phyloP scores from a whole-genome alignment of 2,888 invertebrate species.

The Hesperia comma region DNA sequence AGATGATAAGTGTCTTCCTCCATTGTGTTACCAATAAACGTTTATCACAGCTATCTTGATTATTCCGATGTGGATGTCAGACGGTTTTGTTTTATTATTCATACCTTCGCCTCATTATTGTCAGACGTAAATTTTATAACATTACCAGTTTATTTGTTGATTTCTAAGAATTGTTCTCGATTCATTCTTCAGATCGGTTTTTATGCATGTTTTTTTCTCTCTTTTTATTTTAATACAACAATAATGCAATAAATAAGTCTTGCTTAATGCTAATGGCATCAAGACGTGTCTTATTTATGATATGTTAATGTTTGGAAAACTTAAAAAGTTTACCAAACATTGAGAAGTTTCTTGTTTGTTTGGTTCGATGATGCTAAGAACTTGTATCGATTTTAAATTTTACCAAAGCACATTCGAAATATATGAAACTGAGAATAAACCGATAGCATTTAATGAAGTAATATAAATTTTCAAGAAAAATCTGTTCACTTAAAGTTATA shows the following conservation, averaged over 20 bases:
- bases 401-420: too few relatives aligned
- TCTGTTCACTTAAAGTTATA: neutral
- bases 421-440: too few relatives aligned
- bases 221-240: neutral
- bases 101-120: conserved; percentile 43
- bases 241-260: neutral
- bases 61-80: conserved; percentile 46
- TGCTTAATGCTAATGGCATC: neutral
- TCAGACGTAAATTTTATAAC: conserved; percentile 17
- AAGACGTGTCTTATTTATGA: too few relatives aligned
- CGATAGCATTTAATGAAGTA: too few relatives aligned
- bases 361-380: too few relatives aligned
- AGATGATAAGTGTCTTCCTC: conserved; percentile 48
- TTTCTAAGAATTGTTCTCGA: conserved; percentile 7
- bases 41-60: conserved; percentile 48
- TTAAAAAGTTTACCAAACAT: neutral
- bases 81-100: conserved; percentile 50
- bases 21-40: conserved; percentile 44
- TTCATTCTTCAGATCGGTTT: neutral
- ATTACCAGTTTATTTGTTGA: conserved; percentile 4
- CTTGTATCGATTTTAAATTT: too few relatives aligned
- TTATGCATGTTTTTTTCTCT: neutral
- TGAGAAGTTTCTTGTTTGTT: too few relatives aligned
- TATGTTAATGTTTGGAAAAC: too few relatives aligned
- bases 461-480: neutral